Conservation (phyloP, 2,113 vertebrate species). For the Eidolon helvum region DNA sequence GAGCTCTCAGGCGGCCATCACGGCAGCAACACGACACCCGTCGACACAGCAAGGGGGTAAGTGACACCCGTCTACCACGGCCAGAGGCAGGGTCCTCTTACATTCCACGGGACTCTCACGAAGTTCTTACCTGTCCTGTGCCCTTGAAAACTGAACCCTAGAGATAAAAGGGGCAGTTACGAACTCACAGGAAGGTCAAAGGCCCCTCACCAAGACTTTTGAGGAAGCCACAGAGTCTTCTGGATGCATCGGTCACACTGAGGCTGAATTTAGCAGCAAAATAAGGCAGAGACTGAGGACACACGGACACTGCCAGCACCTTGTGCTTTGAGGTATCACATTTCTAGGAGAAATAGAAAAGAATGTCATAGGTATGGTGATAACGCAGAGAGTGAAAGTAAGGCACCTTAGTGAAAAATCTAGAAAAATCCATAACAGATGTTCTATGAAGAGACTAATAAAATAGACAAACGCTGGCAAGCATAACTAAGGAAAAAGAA, state of each 20-base stretch:
- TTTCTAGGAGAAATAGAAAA: conserved; percentile 75
- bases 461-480: neutral
- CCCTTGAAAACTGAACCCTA: neutral
- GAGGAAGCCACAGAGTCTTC: conserved; percentile 94
- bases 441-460: neutral
- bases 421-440: rapidly evolving
- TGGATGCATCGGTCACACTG: conserved; percentile 89
- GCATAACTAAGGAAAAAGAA: neutral
- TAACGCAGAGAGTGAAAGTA: rapidly evolving
- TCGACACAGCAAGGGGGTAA: no score
- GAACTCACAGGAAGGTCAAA: neutral
- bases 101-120: rapidly evolving
- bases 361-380: rapidly evolving
- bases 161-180: neutral
- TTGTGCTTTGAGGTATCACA: conserved; percentile 88
- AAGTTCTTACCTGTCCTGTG: neutral
- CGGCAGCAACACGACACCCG: rapidly evolving
- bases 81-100: neutral
- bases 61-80: neutral
- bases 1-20: rapidly evolving
- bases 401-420: neutral
- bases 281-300: conserved; percentile 91
- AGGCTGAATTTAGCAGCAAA: conserved; percentile 93
- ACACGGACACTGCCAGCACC: conserved; percentile 86
- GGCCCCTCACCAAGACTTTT: conserved; percentile 91